Base-by-base conservation (phyloP, 1,140 invertebrate genomes). In the Drosophila orosa region DNA sequence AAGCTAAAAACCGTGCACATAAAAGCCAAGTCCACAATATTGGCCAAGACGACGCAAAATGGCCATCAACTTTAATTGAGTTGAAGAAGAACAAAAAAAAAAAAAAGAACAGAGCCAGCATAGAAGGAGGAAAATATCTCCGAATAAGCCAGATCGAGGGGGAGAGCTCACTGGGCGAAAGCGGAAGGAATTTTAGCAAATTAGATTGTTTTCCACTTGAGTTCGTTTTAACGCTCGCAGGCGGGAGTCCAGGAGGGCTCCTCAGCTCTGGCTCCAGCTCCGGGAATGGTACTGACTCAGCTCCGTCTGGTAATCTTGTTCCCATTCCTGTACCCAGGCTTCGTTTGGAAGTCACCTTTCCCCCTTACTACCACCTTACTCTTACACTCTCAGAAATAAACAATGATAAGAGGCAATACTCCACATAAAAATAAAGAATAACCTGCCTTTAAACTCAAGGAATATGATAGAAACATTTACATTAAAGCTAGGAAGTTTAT, bases 201-300 rank as follows among this genome's bases (percentile, higher is more conserved):
- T 91, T 91, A 91, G 87, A 91, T 91, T 91, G 89, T 91, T 91
- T 91, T 91, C 89, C 89, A 91, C 89, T 91, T 91, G 89, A 91
- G 84, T 91, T 91, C 89, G 84, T 85, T 91, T 91, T 90, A 90
- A 82, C 80, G 89, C 80, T 87, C 77, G 66, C 72, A 54, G 72
- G 52, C 65, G 58, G 56, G 57, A 66, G 55, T 48, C 56, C 66
- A 67, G 47, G 39, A 76, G 44, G 29, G 29, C 8, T 19, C 17
- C 48, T 19, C 13, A 22, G 47, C 25, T 17, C 25, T 9, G 9
- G 13, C 44, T 27, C 7, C 25, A 31, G 45, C 29, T 33, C 29
- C 29, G 19, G 12, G 40, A 68, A 27, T 66, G 31, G 42, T 6
- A 48, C 65, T 71, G 40, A 58, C 31, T 69, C 65, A 69, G 65